These are phyloP conservation scores for Chelonus formosanus DNA, from an alignment of 2,888 invertebrate species.

Conservation along the genomic window DNA sequence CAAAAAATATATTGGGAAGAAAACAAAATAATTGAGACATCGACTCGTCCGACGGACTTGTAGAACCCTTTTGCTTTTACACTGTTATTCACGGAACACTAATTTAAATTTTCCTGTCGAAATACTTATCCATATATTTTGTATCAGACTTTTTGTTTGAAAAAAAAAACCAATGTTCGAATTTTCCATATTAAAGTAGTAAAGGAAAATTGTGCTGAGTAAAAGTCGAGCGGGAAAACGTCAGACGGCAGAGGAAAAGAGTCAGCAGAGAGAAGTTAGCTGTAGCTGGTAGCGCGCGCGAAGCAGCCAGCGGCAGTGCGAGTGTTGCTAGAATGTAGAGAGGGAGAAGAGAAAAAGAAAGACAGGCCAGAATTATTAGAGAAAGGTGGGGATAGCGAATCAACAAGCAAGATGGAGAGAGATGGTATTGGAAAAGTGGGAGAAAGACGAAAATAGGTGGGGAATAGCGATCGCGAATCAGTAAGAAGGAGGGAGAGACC, in stretches of 20 bases:
- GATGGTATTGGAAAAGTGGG: not conserved
- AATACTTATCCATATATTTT: too few relatives aligned
- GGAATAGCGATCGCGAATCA: not conserved
- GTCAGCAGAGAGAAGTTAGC: constrained; percentile 29
- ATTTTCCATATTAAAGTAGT: too few relatives aligned
- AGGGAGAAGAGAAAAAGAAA: constrained; percentile 33
- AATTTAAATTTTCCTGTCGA: too few relatives aligned
- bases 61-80: not conserved
- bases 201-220: constrained; percentile 2
- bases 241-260: constrained; percentile 21
- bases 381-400: constrained; percentile 11
- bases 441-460: not conserved
- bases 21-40: constrained; percentile 10
- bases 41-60: constrained; percentile 9
- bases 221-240: constrained; percentile 36
- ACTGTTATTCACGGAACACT: too few relatives aligned
- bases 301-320: constrained; percentile 31
- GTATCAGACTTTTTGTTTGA: too few relatives aligned
- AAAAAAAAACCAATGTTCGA: too few relatives aligned
- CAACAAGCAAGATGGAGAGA: constrained; percentile 17
- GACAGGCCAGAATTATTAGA: constrained; percentile 16
- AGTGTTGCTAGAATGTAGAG: constrained; percentile 21
- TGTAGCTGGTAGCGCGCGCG: constrained; percentile 32
- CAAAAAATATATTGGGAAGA: not conserved
- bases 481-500: constrained; percentile 27